Percentiles rank a stretch among this genome's conserved stretches.
phyloP scores from a whole-genome alignment of 2,797 vertebrate genomes.

The Pangasius mekongensis region DNA sequence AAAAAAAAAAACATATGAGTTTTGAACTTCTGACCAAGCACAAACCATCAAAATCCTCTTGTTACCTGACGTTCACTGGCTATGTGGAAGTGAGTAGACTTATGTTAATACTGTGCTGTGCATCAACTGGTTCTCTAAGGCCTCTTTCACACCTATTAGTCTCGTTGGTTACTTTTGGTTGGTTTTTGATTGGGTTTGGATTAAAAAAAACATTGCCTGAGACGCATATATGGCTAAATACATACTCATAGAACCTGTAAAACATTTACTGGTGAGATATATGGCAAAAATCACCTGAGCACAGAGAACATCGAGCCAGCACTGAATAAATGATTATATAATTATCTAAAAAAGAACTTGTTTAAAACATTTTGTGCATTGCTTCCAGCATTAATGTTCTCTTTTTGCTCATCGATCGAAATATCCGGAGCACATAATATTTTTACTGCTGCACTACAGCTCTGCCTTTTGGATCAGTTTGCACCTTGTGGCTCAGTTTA shows the following conservation, averaged over 20 bases:
- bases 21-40: too few species aligned
- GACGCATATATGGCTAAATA: neutral
- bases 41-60: too few species aligned
- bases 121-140: neutral
- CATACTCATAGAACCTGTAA: neutral
- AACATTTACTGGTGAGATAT: neutral
- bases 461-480: too few species aligned
- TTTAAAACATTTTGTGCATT: neutral
- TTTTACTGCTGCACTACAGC: neutral
- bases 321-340: neutral
- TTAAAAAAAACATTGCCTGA: too few species aligned
- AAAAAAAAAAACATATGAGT: too few species aligned
- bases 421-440: neutral
- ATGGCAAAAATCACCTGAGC: too few species aligned
- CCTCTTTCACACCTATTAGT: neutral
- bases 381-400: neutral
- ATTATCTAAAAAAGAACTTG: neutral
- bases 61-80: too few species aligned
- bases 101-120: too few species aligned
- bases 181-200: neutral
- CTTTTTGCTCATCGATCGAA: neutral
- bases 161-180: neutral
- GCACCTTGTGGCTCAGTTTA: too few species aligned
- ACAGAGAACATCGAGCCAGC: neutral
- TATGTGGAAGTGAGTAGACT: too few species aligned